Percentiles rank a stretch among this genome's conserved stretches.
Conservation (phyloP, 2,113 vertebrate species). For the Desmodus rotundus region DNA sequence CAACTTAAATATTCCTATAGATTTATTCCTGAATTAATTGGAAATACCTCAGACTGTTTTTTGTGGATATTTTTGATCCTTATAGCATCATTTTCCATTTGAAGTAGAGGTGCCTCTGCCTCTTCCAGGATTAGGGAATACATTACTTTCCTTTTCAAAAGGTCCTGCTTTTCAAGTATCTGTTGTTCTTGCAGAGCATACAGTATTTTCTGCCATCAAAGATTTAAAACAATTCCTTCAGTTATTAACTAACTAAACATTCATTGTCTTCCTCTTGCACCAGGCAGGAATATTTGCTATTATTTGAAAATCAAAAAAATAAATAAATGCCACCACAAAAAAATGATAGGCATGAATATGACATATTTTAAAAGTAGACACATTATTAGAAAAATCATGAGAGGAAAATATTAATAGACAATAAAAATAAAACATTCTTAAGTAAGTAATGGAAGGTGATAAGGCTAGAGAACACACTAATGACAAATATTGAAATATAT, state of each 20-base stretch:
- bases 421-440: not conserved
- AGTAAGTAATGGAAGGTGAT: not conserved
- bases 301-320: slow-evolving; percentile 32
- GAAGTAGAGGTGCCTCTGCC: slow-evolving; percentile 17
- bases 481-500: not conserved
- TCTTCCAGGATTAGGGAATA: slow-evolving; percentile 68
- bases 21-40: not conserved
- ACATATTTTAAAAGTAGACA: not conserved
- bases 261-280: not conserved
- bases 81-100: slow-evolving; percentile 70
- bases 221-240: slow-evolving; percentile 23
- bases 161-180: slow-evolving; percentile 38
- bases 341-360: not conserved
- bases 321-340: not conserved
- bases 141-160: slow-evolving; percentile 56
- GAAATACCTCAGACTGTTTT: slow-evolving; percentile 59
- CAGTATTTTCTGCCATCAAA: slow-evolving; percentile 70
- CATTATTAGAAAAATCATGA: not conserved
- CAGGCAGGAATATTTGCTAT: not conserved
- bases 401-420: not conserved
- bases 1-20: not conserved
- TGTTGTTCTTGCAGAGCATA: slow-evolving; percentile 42
- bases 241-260: not conserved
- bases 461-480: not conserved
- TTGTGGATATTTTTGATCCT: slow-evolving; percentile 52